phyloP scores from a whole-genome alignment of 2,113 vertebrate genomes.

The Falcunculus frontatus region DNA sequence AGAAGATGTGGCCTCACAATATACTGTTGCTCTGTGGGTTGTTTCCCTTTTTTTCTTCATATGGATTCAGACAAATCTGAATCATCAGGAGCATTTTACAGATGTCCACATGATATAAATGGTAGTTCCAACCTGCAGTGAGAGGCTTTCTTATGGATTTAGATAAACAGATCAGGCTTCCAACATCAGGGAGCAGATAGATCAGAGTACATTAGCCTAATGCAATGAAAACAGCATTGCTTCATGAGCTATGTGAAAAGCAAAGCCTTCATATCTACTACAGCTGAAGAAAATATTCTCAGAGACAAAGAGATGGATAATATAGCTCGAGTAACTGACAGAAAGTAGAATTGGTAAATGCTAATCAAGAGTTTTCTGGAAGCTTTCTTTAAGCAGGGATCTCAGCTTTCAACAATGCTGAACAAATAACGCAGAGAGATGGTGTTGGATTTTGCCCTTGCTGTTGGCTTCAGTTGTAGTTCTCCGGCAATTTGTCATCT shows the following conservation, averaged over 20 bases:
- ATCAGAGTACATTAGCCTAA: background rate
- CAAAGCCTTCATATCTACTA: background rate
- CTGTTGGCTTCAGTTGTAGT: background rate
- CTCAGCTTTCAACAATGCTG: background rate
- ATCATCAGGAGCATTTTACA: background rate
- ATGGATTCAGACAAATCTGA: background rate
- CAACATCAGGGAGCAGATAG: background rate
- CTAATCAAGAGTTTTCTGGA: background rate
- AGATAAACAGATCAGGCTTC: background rate
- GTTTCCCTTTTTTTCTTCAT: background rate
- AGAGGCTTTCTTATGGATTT: background rate
- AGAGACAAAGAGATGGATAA: background rate
- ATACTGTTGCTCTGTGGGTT: background rate
- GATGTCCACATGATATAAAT: background rate
- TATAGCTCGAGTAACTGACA: background rate
- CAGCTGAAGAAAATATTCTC: background rate
- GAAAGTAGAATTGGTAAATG: background rate
- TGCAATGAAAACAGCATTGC: background rate
- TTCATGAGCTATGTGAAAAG: background rate
- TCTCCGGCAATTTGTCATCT: background rate
- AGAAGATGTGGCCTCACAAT: background rate
- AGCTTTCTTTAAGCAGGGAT: background rate
- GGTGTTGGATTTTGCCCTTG: background rate
- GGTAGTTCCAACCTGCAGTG: background rate
- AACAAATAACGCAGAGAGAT: fast-evolving